Percentiles rank a stretch among this genome's conserved stretches.
phyloP scores from a whole-genome alignment of 2,797 vertebrate genomes.

The Sarcoramphus papa region DNA sequence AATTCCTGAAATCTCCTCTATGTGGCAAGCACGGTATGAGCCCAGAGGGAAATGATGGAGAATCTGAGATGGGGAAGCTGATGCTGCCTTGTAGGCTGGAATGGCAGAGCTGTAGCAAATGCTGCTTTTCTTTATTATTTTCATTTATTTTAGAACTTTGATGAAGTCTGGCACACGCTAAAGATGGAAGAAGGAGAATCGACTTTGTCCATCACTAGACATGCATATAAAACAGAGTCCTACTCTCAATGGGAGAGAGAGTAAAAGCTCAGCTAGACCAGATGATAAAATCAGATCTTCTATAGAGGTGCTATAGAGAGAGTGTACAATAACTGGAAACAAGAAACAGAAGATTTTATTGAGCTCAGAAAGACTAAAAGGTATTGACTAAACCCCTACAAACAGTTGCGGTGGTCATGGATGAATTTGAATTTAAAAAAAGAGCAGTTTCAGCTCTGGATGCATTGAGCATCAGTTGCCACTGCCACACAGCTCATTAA shows the following conservation, averaged over 20 bases:
- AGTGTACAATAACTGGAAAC: background rate
- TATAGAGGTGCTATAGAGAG: background rate
- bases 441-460: background rate
- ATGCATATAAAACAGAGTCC: background rate
- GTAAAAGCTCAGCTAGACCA: background rate
- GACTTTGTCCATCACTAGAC: background rate
- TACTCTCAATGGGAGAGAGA: background rate
- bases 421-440: background rate
- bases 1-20: slow-evolving; percentile 17
- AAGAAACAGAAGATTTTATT: background rate
- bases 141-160: background rate
- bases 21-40: background rate
- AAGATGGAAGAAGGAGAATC: background rate
- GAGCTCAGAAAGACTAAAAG: background rate
- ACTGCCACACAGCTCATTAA: background rate
- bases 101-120: background rate
- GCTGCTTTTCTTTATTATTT: background rate
- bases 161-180: background rate
- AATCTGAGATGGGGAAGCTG: background rate
- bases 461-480: background rate
- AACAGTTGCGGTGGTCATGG: background rate
- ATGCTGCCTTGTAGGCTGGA: background rate
- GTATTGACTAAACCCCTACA: background rate
- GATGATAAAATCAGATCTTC: background rate
- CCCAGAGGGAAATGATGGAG: background rate